Evolutionary conservation across 2,113 vertebrate species (phyloP).

Genomic region (Nipponia nippon): DNA sequence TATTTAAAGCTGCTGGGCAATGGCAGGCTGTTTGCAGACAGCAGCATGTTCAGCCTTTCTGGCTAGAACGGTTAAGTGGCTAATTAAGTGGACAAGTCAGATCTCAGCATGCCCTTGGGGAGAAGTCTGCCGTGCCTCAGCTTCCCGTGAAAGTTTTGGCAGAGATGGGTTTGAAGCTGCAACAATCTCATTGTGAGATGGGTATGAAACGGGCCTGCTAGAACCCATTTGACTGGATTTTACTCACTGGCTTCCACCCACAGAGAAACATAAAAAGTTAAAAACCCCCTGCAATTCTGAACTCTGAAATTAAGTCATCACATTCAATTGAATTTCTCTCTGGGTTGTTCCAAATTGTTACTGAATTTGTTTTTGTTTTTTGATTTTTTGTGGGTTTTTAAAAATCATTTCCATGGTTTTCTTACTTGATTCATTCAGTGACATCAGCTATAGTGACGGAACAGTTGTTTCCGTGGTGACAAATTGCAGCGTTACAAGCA

Average conservation of each 20-base stretch:
- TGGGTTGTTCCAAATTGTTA: background rate
- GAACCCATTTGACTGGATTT: constrained; percentile 11
- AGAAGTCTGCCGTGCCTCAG: background rate
- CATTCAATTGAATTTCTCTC: background rate
- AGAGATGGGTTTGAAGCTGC: constrained; percentile 1
- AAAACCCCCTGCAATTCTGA: background rate
- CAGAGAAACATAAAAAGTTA: background rate
- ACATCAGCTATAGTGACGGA: background rate
- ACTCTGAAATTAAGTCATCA: background rate
- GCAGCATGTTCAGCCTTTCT: constrained; percentile 31
- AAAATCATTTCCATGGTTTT: background rate
- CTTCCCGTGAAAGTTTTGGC: background rate
- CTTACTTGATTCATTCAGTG: constrained; percentile 1
- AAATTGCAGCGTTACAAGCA: background rate
- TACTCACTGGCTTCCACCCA: background rate
- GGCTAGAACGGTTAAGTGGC: constrained; percentile 36
- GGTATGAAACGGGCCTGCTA: background rate
- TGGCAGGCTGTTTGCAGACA: background rate
- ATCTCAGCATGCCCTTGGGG: background rate
- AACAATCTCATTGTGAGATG: background rate
- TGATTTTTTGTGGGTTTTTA: background rate
- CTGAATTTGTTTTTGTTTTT: background rate
- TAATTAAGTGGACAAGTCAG: constrained; percentile 61
- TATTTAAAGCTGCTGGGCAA: constrained; percentile 18
- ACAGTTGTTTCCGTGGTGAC: constrained; percentile 13